Base-by-base conservation (phyloP, 2,888 invertebrate genomes). In the Calliopum simillimum region DNA sequence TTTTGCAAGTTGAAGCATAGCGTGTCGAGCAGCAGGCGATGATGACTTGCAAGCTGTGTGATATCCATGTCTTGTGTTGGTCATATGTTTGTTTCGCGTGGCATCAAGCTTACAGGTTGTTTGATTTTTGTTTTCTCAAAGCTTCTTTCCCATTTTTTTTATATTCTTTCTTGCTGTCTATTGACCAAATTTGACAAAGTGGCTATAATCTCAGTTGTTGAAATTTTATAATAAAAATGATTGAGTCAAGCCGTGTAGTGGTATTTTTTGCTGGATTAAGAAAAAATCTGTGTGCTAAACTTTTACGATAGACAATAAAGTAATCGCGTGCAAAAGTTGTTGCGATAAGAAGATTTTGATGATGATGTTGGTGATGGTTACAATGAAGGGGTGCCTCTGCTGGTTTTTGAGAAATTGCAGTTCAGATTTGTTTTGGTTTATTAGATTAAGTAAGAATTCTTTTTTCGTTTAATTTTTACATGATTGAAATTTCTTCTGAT, bases 211-310 rank as follows among this genome's bases (percentile, higher is more conserved):
- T 58, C 44, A n/a, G 66, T 33, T 58, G 25, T n/a, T n/a, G 16
- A 67, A 67, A 46, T 67, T 67, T 67, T 46, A 25, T 46, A 56
- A 67, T 67, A 67, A 67, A 67, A 67, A 67, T 67, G 44, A 67
- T 67, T 56, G 46, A 67, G 58, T 67, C 58, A 19, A 21, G 41
- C 16, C 6, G 33, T 19, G 44, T 23, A 12, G 43, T 25, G 21
- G 21, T 1, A 19, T 8, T 16, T 4, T 4, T 43, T 59, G 16
- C 13, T n/a, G n/a, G n/a, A n/a, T n/a, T n/a, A n/a, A n/a, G n/a
- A n/a, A n/a, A n/a, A 43, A 5, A 43, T n/a, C 43, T 59, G 21
- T 12, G 33, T 8, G 65, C 2, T 19, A 66, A 66, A 66, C 46
- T 66, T 66, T 46, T 14, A 3, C 56, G 23, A 66, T 51, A 64